Evolutionary conservation across 2,797 vertebrate genomes (phyloP).

Genomic region (Prionace glauca): DNA sequence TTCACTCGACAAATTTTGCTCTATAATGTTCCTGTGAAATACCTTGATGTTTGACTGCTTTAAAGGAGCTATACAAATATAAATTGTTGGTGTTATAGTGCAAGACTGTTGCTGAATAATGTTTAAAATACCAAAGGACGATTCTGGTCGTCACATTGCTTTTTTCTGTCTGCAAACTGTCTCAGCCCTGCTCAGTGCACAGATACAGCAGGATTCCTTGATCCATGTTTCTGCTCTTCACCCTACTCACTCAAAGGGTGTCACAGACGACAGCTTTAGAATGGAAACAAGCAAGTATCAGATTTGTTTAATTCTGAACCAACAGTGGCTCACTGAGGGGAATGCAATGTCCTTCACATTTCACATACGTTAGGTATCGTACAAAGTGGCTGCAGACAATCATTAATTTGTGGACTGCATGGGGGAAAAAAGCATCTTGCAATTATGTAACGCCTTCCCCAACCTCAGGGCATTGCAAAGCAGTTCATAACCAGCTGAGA

Average conservation of each 20-base stretch:
- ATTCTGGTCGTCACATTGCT: neutral
- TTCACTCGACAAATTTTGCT: neutral
- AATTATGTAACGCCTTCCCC: neutral
- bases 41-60: neutral
- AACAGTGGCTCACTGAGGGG: neutral
- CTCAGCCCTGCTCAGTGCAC: neutral
- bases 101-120: neutral
- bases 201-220: neutral
- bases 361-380: neutral
- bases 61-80: neutral
- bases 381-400: neutral
- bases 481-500: neutral
- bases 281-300: neutral
- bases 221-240: neutral
- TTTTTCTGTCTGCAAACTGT: neutral
- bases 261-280: neutral
- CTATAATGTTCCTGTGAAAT: neutral
- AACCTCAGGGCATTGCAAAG: neutral
- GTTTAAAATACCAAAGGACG: neutral
- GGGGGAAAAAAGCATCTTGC: neutral
- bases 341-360: neutral
- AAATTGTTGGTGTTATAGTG: neutral
- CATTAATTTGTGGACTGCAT: neutral
- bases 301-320: neutral
- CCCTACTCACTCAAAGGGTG: neutral